phyloP scores from a whole-genome alignment of 2,797 vertebrate species.

The Falco columbarius region DNA sequence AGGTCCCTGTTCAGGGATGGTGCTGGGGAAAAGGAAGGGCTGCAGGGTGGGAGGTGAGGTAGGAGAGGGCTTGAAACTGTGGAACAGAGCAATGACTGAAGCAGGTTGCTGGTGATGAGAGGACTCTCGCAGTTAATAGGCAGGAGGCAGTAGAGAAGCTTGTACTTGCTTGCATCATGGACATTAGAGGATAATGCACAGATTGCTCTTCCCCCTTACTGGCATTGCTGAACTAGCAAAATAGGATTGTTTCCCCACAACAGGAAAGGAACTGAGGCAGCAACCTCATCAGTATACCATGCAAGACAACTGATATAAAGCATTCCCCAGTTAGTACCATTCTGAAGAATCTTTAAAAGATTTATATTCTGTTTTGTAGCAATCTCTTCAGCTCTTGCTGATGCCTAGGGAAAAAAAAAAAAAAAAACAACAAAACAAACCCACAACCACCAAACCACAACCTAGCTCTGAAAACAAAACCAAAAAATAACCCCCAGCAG shows the following conservation, averaged over 20 bases:
- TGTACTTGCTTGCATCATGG: accelerated
- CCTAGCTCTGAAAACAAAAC: slow-evolving; percentile 49
- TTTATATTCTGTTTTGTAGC: slow-evolving; percentile 27
- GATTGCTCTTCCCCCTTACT: background rate
- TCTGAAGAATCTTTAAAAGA: slow-evolving; percentile 16
- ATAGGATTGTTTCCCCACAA: background rate
- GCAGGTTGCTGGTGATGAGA: background rate
- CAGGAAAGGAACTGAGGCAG: background rate
- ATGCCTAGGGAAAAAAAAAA: background rate
- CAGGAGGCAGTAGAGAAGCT: background rate
- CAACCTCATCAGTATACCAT: background rate
- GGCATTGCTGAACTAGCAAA: background rate
- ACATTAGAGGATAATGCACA: background rate
- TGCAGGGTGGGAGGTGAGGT: background rate
- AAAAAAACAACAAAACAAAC: background rate
- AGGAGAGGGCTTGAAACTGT: background rate
- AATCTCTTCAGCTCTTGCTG: slow-evolving; percentile 41
- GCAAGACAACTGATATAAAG: background rate
- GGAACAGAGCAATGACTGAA: background rate
- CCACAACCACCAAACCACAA: background rate
- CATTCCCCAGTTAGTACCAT: background rate
- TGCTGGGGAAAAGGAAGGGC: background rate
- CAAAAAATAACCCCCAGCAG: slow-evolving; percentile 57
- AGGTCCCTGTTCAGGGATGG: background rate
- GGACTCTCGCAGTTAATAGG: background rate